phyloP scores from a whole-genome alignment of 53 echinoderm and acorn worm genomes.

The Arbacia lixula region DNA sequence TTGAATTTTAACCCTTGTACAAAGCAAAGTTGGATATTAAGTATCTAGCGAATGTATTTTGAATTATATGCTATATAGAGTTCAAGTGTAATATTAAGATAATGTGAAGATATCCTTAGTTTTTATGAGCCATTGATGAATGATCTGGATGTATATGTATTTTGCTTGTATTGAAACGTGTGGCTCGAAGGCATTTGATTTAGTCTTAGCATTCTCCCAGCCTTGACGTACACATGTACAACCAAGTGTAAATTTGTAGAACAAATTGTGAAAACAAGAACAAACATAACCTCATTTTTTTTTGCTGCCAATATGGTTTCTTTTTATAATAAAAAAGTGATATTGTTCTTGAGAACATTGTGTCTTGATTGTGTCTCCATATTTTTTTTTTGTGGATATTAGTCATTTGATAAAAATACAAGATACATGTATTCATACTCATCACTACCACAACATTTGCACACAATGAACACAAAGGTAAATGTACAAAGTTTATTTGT shows the following conservation, averaged over 20 bases:
- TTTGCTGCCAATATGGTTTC: slow-evolving; percentile 48
- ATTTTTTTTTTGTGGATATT: neutral
- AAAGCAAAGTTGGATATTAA: no score
- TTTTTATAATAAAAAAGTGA: slow-evolving; percentile 45
- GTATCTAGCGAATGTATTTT: no score
- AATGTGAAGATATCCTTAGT: slow-evolving; percentile 16
- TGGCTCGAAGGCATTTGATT: slow-evolving; percentile 10
- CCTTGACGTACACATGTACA: slow-evolving; percentile 20
- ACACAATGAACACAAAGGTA: no score
- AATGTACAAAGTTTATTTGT: slow-evolving; percentile 34
- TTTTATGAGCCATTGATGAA: slow-evolving; percentile 20
- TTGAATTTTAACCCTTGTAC: no score
- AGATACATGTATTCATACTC: no score
- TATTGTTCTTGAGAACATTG: slow-evolving; percentile 41
- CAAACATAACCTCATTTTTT: slow-evolving; percentile 39
- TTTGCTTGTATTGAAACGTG: slow-evolving; percentile 36
- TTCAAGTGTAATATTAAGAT: slow-evolving; percentile 7
- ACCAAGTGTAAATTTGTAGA: slow-evolving; percentile 43
- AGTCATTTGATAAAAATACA: no score
- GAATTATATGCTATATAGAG: no score
- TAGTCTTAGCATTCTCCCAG: neutral
- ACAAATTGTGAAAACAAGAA: slow-evolving; percentile 45
- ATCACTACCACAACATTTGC: no score
- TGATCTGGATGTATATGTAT: slow-evolving; percentile 38
- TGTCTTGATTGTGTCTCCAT: neutral